These are phyloP conservation scores for Pangasianodon hypophthalmus DNA, from an alignment of 2,113 vertebrate genomes.

Conservation along the genomic window DNA sequence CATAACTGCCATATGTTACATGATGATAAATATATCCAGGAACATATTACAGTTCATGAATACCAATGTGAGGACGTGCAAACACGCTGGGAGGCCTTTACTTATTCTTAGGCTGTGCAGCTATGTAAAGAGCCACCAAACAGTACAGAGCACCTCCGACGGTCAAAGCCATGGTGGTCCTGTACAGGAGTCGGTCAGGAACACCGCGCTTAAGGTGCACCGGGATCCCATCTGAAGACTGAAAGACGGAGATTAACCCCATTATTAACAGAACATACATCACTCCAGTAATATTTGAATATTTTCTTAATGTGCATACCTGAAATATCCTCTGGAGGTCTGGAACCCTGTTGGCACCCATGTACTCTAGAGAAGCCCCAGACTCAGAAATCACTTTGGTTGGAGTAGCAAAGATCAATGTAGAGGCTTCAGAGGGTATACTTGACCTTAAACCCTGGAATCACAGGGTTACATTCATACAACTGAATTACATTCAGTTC, in stretches of 20 bases:
- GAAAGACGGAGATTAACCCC: constrained; percentile 11
- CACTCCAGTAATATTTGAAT: not conserved
- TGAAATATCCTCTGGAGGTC: constrained; percentile 84
- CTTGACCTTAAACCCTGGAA: constrained; percentile 78
- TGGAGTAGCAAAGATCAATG: constrained; percentile 76
- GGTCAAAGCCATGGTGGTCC: constrained; percentile 95
- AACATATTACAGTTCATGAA: constrained; percentile 7
- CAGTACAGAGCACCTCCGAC: constrained; percentile 90
- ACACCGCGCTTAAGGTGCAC: constrained; percentile 87
- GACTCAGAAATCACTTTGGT: constrained; percentile 71
- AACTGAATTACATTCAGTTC: constrained; percentile 22
- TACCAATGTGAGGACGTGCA: not conserved
- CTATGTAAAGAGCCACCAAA: constrained; percentile 88
- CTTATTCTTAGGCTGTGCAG: constrained; percentile 80
- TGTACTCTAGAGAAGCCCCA: constrained; percentile 63
- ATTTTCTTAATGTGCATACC: constrained; percentile 64
- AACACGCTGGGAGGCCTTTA: constrained; percentile 2
- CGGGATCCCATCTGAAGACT: constrained; percentile 84
- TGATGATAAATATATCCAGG: constrained; percentile 7
- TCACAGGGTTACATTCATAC: no score
- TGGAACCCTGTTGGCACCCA: constrained; percentile 77
- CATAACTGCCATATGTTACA: not conserved
- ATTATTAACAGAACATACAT: not conserved
- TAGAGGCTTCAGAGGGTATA: constrained; percentile 68
- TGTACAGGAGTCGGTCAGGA: constrained; percentile 89